Evolutionary conservation across 2,113 vertebrate species (phyloP).

Genomic region (Lophochroa leadbeateri): DNA sequence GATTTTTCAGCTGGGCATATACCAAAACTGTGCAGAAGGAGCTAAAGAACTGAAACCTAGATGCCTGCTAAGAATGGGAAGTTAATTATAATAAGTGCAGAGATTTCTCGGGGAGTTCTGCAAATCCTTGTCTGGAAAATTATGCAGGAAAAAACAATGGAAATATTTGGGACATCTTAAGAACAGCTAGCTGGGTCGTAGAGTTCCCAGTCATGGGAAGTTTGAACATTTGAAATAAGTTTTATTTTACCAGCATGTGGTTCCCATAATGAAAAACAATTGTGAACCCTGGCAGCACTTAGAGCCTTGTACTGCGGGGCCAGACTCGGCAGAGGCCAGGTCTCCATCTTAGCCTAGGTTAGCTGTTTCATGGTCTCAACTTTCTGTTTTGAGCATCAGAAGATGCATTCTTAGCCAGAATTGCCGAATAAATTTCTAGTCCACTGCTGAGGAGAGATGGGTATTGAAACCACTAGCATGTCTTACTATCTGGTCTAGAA

Average conservation of each 20-base stretch:
- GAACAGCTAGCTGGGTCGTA: background rate
- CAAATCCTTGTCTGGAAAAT: background rate
- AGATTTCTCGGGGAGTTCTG: background rate
- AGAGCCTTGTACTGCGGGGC: background rate
- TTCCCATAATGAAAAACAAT: background rate
- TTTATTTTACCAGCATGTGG: background rate
- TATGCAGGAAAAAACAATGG: background rate
- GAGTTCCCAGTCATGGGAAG: background rate
- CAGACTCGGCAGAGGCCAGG: background rate
- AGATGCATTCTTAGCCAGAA: background rate
- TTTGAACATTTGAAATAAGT: background rate
- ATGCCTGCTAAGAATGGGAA: background rate
- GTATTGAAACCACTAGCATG: background rate
- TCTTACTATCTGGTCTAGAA: background rate
- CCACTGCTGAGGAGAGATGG: background rate
- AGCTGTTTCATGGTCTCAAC: background rate
- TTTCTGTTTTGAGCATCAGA: background rate
- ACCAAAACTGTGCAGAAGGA: background rate
- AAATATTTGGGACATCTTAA: background rate
- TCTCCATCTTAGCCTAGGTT: background rate
- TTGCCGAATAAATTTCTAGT: background rate
- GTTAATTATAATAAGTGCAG: background rate
- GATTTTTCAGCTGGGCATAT: background rate
- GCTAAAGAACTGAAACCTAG: background rate
- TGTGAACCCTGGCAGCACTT: background rate